These are phyloP conservation scores for Mobula hypostoma DNA, from an alignment of 2,113 vertebrate species.

Conservation along the genomic window DNA sequence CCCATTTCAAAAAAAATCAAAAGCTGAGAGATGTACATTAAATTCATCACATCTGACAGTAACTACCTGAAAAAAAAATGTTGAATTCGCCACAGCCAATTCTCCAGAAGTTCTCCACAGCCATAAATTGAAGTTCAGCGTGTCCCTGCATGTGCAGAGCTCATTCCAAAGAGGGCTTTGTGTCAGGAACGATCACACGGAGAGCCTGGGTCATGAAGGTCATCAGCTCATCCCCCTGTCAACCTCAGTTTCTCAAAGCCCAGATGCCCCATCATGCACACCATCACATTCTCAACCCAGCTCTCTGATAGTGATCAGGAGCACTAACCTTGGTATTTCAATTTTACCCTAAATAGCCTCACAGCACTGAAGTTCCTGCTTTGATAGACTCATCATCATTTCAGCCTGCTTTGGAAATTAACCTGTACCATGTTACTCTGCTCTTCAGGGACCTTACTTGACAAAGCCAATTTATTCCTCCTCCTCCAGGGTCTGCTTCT, in stretches of 20 bases:
- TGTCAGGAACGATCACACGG: background rate
- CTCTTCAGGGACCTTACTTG: background rate
- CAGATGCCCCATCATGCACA: background rate
- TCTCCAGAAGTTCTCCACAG: background rate
- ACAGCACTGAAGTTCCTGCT: background rate
- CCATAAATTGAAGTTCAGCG: background rate
- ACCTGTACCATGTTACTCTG: background rate
- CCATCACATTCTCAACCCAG: background rate
- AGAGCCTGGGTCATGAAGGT: background rate
- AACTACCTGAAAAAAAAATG: conserved; percentile 12
- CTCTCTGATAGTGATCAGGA: background rate
- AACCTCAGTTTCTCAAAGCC: background rate
- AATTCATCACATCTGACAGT: background rate
- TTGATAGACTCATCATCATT: background rate
- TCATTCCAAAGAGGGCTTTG: background rate
- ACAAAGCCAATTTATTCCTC: background rate
- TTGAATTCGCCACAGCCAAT: background rate
- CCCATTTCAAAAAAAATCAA: background rate
- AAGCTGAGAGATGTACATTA: background rate
- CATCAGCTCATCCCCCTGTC: background rate
- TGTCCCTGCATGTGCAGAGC: background rate
- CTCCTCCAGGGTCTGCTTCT: background rate
- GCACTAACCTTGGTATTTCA: background rate
- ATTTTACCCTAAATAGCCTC: background rate
- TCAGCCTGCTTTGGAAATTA: background rate